Base-by-base conservation (phyloP, 2,113 vertebrate genomes). In the Antennarius striatus region DNA sequence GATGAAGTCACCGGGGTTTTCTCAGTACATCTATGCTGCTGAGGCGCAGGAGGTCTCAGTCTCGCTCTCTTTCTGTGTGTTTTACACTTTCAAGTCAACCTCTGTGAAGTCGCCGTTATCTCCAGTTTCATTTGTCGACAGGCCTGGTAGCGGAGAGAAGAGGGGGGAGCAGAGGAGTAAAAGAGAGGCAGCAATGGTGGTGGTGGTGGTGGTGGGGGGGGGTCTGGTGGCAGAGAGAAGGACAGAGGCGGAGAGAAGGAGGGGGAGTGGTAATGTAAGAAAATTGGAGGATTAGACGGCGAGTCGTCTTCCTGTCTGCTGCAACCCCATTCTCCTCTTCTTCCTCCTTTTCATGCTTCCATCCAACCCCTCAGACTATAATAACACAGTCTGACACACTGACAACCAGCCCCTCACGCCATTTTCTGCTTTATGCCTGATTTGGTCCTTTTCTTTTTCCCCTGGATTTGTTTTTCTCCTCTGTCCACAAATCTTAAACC, bases 211-310 rank as follows among this genome's bases (percentile, higher is more conserved):
- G 74, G 22, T 14, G 36, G 13, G 51, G 5, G 13, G 4, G 1
- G 12, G 15, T n/a, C n/a, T n/a, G n/a, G 53, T 14, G 77, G 54
- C 16, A 59, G 64, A 53, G 59, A 58, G 67, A 61, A 68, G 59
- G 73, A 62, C 3, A 72, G 63, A 59, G 76, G 69, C 73, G 51
- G 39, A 22, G 22, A 22, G 22, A 22, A 22, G 64, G 77, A 66
- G 67, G 79, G 75, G 73, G 78, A 63, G 83, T 62, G 66, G 87
- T 89, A 90, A 89, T 89, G 89, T 91, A 88, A 89, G 88, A 87
- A 91, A 91, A 91, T 90, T 91, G 89, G 77, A 84, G 86, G 86
- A 90, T 90, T 90, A 91, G 86, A 91, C 81, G 86, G 85, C 85
- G 83, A 85, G 85, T 75, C 82, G 84, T 91, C 81, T 91, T 91